phyloP scores from a whole-genome alignment of 1,140 invertebrate species.

The Magallana gigas region DNA sequence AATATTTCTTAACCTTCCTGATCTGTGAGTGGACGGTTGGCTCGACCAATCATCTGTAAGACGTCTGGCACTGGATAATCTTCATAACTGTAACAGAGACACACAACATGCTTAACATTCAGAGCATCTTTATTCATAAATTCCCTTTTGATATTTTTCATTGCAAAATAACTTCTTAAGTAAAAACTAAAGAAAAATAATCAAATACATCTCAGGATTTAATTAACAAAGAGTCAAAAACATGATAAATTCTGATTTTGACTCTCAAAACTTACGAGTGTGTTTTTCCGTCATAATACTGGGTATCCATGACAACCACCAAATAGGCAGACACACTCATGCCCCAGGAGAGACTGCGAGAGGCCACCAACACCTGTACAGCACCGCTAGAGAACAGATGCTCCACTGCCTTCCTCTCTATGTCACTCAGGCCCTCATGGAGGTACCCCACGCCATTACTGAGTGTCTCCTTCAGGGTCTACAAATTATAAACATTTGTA shows the following conservation, averaged over 20 bases:
- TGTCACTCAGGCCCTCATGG: constrained; percentile 93
- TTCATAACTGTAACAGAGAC: constrained; percentile 84
- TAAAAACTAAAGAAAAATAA: too few species aligned
- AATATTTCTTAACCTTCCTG: constrained; percentile 85
- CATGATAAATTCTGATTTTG: not conserved
- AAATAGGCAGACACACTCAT: constrained; percentile 93
- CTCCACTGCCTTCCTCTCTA: constrained; percentile 93
- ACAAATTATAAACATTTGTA: not conserved
- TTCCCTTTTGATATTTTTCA: too few species aligned
- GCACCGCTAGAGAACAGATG: constrained; percentile 95
- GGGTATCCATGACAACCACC: constrained; percentile 98
- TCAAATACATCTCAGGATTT: too few species aligned
- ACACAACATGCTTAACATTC: not conserved
- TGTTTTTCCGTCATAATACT: constrained; percentile 96
- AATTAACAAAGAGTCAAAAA: too few species aligned
- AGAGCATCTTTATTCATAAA: too few species aligned
- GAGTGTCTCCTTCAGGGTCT: constrained; percentile 78
- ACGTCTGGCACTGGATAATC: constrained; percentile 99
- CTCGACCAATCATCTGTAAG: constrained; percentile 95
- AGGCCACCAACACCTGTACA: constrained; percentile 94
- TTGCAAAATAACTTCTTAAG: too few species aligned
- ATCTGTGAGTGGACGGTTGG: constrained; percentile 90
- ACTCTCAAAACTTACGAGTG: constrained; percentile 77
- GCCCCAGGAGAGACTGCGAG: constrained; percentile 94
- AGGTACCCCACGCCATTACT: constrained; percentile 97